A percentile compares a stretch with the other conserved stretches of the same genome.
phyloP scores from a whole-genome alignment of 1,140 invertebrate genomes.

The Lepidotrigona ventralis region DNA sequence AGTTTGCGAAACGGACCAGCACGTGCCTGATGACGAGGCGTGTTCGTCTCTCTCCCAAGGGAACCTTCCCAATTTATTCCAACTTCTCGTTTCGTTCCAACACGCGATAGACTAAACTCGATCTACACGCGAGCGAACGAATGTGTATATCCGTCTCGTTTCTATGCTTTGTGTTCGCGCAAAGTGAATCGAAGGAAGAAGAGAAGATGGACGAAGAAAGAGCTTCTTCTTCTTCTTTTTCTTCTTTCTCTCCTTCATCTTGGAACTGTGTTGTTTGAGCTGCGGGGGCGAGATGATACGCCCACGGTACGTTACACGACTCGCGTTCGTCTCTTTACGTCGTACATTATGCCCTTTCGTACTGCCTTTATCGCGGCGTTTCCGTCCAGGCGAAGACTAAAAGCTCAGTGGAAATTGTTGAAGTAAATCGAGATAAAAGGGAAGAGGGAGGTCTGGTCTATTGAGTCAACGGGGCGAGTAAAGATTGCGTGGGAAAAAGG shows the following conservation, averaged over 20 bases:
- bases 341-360: conserved; percentile 35
- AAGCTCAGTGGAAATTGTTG: conserved; percentile 9
- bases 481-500: neutral
- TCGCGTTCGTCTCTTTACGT: conserved; percentile 33
- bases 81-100: conserved; percentile 29
- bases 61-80: conserved; percentile 58
- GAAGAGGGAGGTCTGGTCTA: no score
- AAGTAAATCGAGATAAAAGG: neutral
- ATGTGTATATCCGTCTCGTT: neutral
- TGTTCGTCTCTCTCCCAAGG: conserved; percentile 30
- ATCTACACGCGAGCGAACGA: neutral
- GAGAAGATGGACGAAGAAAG: conserved; percentile 17
- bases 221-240: neutral
- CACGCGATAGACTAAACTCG: neutral
- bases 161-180: conserved; percentile 5
- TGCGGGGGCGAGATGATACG: conserved; percentile 66
- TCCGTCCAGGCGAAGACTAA: conserved; percentile 15
- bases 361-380: conserved; percentile 23
- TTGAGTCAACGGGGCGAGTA: neutral
- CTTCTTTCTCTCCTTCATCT: conserved; percentile 10
- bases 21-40: conserved; percentile 63
- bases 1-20: conserved; percentile 54
- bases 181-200: conserved; percentile 35
- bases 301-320: conserved; percentile 58
- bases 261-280: conserved; percentile 28